Percentiles rank a stretch among this genome's conserved stretches.
Evolutionary conservation across 2,113 vertebrate species (phyloP).

Genomic region (Carollia perspicillata): DNA sequence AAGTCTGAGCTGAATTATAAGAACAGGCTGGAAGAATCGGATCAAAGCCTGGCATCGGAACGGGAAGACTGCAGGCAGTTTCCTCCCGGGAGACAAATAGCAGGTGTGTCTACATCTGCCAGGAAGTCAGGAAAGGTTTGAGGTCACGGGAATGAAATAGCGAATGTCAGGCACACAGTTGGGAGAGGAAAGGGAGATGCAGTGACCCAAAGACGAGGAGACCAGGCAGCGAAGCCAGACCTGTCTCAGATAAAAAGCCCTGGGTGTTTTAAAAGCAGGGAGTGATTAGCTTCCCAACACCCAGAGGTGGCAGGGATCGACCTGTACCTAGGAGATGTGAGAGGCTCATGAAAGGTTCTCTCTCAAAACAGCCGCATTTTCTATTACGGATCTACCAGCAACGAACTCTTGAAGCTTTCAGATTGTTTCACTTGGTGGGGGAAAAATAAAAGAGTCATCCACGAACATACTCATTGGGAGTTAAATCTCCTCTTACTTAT

Average conservation of each 20-base stretch:
- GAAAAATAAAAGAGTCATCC: neutral
- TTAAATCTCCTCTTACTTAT: neutral
- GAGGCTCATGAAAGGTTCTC: neutral
- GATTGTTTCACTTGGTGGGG: neutral
- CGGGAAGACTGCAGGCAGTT: neutral
- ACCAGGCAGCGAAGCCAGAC: neutral
- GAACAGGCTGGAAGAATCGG: neutral
- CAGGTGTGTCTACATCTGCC: neutral
- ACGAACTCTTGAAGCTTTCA: neutral
- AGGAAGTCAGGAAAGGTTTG: neutral
- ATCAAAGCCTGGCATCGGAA: neutral
- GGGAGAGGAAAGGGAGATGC: neutral
- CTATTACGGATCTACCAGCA: neutral
- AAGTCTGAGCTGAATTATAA: neutral
- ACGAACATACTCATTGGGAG: neutral
- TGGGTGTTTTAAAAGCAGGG: neutral
- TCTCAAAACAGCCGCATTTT: neutral
- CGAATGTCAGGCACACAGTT: neutral
- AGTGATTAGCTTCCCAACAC: neutral
- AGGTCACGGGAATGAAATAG: neutral
- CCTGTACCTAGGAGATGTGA: neutral
- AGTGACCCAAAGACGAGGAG: neutral
- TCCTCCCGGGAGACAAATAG: neutral
- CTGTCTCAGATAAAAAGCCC: neutral
- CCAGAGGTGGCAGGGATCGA: neutral